Evolutionary conservation across 2,797 vertebrate species (phyloP).

Genomic region (Scleropages formosus): DNA sequence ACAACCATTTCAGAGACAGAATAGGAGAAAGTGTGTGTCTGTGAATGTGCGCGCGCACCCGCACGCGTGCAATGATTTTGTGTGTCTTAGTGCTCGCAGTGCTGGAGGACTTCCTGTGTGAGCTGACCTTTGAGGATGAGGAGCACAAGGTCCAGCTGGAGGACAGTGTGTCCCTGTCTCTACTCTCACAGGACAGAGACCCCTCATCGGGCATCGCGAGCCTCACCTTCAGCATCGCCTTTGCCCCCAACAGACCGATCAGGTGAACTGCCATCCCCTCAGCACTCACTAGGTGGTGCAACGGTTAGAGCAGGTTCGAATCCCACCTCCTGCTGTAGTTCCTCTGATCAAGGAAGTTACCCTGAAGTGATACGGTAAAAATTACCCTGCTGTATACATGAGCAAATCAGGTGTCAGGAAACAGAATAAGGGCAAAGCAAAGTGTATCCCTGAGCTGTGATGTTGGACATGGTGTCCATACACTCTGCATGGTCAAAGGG

Average conservation of each 20-base stretch:
- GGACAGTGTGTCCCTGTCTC: conserved; percentile 55
- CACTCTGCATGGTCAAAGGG: too few relatives aligned
- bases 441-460: conserved; percentile 34
- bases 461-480: background rate
- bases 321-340: too few relatives aligned
- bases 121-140: conserved; percentile 61
- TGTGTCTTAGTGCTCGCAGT: conserved; percentile 10
- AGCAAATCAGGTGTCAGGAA: too few relatives aligned
- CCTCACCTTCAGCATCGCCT: conserved; percentile 68
- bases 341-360: too few relatives aligned
- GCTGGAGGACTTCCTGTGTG: conserved; percentile 68
- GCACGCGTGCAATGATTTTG: background rate
- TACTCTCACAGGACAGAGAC: conserved; percentile 54
- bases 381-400: too few relatives aligned
- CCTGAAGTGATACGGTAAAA: too few relatives aligned
- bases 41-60: background rate
- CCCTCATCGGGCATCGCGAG: conserved; percentile 53
- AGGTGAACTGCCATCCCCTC: conserved; percentile 57
- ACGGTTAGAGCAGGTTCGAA: too few relatives aligned
- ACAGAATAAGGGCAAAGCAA: too few relatives aligned
- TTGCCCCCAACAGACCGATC: conserved; percentile 67
- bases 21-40: background rate
- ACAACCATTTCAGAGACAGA: too few relatives aligned
- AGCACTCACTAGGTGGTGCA: too few relatives aligned
- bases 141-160: conserved; percentile 52